A percentile compares a stretch with the other conserved stretches of the same genome.
These are phyloP conservation scores for Sitta carolinensis DNA, from an alignment of 2,797 vertebrate species.

Conservation along the genomic window DNA sequence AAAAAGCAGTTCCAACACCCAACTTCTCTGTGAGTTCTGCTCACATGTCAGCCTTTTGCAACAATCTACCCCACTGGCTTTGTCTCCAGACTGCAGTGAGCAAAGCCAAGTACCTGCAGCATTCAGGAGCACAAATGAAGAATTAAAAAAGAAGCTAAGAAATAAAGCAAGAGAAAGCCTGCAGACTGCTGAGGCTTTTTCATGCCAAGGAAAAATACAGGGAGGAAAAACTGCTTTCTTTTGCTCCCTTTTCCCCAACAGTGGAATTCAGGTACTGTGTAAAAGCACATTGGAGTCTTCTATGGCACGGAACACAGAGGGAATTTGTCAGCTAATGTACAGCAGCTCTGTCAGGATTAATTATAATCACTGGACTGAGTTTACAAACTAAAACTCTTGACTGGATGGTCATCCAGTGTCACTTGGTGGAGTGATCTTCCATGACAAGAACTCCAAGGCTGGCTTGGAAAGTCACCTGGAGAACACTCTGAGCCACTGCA, in stretches of 20 bases:
- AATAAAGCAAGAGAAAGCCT: background rate
- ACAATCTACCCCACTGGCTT: background rate
- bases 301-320: background rate
- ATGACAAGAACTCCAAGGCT: background rate
- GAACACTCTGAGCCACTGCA: background rate
- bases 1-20: background rate
- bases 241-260: background rate
- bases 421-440: background rate
- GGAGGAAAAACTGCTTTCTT: background rate
- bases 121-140: background rate
- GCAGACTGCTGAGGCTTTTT: background rate
- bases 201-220: background rate
- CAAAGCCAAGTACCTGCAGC: background rate
- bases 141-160: background rate
- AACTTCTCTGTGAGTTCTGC: background rate
- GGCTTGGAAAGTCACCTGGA: background rate
- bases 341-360: slow-evolving; percentile 9
- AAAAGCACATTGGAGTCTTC: background rate
- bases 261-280: background rate
- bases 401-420: background rate
- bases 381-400: background rate
- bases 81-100: background rate
- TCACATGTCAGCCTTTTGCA: background rate
- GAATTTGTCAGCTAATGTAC: background rate
- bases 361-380: background rate